Conservation (phyloP, 2,888 invertebrate genomes). For the Sturmia bella region DNA sequence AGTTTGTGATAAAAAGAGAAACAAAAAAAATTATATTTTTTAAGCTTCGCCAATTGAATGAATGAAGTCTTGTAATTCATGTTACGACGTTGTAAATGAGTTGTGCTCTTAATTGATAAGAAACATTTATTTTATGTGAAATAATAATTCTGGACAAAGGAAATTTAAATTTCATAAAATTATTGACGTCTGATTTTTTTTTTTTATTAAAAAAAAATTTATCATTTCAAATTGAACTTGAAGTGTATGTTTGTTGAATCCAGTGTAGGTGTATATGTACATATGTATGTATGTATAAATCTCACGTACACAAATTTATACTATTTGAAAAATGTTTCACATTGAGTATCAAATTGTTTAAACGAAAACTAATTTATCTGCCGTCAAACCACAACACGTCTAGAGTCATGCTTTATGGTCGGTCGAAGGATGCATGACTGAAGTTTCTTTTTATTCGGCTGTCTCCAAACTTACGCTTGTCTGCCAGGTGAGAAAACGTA, state of each 20-base stretch:
- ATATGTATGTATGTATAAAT: too few species aligned
- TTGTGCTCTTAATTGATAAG: conserved; percentile 48
- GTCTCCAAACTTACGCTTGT: too few species aligned
- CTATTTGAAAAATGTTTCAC: too few species aligned
- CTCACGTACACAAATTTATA: too few species aligned
- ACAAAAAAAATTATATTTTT: background rate
- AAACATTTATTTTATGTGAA: conserved; percentile 21
- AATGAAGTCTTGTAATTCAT: conserved; percentile 32
- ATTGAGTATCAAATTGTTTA: too few species aligned
- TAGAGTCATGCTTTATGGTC: too few species aligned
- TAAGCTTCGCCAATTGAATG: background rate
- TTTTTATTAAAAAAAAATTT: conserved; percentile 1
- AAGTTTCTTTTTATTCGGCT: too few species aligned
- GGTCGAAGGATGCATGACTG: too few species aligned
- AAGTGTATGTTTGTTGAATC: conserved; percentile 42
- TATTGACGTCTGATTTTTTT: conserved; percentile 11
- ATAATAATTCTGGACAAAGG: conserved; percentile 32
- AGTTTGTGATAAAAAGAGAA: conserved; percentile 46
- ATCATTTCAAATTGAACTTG: conserved; percentile 40
- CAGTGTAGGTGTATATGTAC: conserved; percentile 9
- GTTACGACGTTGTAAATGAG: conserved; percentile 45
- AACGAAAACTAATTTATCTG: too few species aligned
- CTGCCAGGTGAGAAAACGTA: too few species aligned
- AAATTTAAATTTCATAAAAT: conserved; percentile 30
- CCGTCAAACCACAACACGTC: too few species aligned